These are phyloP conservation scores for Oscheius sp. DNA, from an alignment of 2,888 invertebrate genomes.

Conservation along the genomic window DNA sequence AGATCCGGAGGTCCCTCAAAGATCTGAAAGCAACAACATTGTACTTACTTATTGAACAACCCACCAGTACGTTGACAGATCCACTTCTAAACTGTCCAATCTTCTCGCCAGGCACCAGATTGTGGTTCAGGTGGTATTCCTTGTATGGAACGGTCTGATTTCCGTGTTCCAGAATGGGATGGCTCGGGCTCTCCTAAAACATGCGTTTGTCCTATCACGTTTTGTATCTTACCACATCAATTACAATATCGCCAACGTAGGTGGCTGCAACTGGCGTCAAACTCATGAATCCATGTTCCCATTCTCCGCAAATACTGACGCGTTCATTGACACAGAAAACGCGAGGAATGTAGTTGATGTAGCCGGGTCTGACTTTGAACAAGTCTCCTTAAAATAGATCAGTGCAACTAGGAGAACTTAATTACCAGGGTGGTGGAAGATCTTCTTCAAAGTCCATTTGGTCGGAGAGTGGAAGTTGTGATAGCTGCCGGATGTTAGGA, in stretches of 20 bases:
- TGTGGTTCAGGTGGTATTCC: not conserved
- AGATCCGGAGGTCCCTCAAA: not conserved
- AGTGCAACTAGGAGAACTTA: not conserved
- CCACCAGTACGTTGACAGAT: not conserved
- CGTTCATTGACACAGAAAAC: not conserved
- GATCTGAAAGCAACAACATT: not conserved
- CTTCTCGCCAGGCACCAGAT: not conserved
- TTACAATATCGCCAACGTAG: constrained; percentile 1
- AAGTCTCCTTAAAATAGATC: not conserved
- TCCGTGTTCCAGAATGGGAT: not conserved
- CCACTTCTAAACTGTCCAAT: not conserved
- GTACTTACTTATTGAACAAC: not conserved
- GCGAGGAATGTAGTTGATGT: constrained; percentile 3
- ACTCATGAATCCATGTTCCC: constrained; percentile 1
- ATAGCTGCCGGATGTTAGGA: constrained; percentile 97
- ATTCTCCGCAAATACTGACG: not conserved
- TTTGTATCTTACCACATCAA: not conserved
- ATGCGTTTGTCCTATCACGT: no score
- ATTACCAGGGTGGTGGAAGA: constrained; percentile 89
- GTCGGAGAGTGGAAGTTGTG: constrained; percentile 93
- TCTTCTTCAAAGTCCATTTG: constrained; percentile 86
- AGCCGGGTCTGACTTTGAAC: not conserved
- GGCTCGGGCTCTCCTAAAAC: not conserved
- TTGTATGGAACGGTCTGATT: not conserved
- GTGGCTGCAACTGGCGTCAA: not conserved